These are phyloP conservation scores for Aplodontia rufa DNA, from an alignment of 2,113 vertebrate genomes.

Conservation along the genomic window DNA sequence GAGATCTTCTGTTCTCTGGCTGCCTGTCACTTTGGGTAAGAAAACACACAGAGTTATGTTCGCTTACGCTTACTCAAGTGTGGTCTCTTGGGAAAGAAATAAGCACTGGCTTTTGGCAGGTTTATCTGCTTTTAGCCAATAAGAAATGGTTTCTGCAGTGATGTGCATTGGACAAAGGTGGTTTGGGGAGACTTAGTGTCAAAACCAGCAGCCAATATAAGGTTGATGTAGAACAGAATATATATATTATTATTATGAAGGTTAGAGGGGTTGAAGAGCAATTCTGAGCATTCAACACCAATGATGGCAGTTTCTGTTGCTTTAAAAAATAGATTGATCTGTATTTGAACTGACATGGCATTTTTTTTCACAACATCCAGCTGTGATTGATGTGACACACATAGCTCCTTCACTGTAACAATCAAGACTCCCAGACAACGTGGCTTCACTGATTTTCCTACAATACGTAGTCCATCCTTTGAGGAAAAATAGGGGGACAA, in stretches of 20 bases:
- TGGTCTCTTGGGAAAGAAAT: slow-evolving; percentile 64
- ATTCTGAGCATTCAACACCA: slow-evolving; percentile 16
- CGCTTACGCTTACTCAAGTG: slow-evolving; percentile 31
- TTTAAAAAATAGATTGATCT: slow-evolving; percentile 44
- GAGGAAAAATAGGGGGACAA: not conserved
- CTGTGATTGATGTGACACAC: not conserved
- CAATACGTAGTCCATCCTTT: not conserved
- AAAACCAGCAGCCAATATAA: slow-evolving; percentile 44
- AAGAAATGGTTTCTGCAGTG: slow-evolving; percentile 55
- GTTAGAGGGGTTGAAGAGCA: slow-evolving; percentile 4
- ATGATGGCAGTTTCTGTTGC: not conserved
- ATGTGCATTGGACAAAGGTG: slow-evolving; percentile 52
- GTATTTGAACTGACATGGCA: slow-evolving; percentile 16
- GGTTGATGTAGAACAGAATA: slow-evolving; percentile 23
- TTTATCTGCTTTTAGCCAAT: slow-evolving; percentile 69
- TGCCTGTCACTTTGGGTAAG: slow-evolving; percentile 70
- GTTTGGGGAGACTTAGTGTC: slow-evolving; percentile 56
- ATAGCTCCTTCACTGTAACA: not conserved
- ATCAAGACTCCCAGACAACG: not conserved
- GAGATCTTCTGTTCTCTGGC: slow-evolving; percentile 61
- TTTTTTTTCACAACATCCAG: not conserved
- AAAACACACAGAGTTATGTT: slow-evolving; percentile 68
- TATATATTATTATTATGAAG: not conserved
- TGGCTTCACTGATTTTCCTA: not conserved
- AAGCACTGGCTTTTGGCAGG: slow-evolving; percentile 64